phyloP scores from a whole-genome alignment of 2,797 vertebrate species.

The Allobates femoralis region DNA sequence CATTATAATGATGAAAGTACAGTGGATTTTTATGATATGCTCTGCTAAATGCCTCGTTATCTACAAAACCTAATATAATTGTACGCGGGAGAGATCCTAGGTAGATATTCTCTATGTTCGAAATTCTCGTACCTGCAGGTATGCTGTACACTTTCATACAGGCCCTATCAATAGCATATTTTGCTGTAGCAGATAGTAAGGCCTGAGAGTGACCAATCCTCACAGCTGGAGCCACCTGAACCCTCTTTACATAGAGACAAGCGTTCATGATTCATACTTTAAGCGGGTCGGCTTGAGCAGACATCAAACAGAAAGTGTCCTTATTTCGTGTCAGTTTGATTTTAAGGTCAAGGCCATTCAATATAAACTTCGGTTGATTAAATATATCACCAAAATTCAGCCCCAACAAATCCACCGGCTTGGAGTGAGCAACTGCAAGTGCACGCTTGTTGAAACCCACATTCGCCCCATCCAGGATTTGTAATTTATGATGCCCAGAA shows the following conservation, averaged over 20 bases:
- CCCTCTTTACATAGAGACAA: conserved; percentile 17
- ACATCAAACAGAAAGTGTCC: too few species aligned
- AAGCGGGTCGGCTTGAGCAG: neutral
- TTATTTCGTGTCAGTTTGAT: too few species aligned
- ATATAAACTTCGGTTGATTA: too few species aligned
- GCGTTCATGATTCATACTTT: conserved; percentile 10
- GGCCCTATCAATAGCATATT: neutral
- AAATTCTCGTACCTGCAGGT: neutral
- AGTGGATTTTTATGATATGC: neutral
- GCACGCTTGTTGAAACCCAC: too few species aligned
- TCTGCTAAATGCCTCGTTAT: too few species aligned
- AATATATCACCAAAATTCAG: neutral
- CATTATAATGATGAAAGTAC: neutral
- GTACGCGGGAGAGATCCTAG: neutral
- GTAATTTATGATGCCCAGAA: neutral
- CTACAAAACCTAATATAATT: neutral
- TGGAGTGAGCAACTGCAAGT: neutral
- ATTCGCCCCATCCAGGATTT: neutral
- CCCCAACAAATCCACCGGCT: neutral
- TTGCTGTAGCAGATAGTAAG: neutral
- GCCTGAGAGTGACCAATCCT: too few species aligned
- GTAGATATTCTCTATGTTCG: neutral
- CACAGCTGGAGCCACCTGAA: neutral
- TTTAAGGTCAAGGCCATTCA: too few species aligned
- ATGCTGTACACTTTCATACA: neutral